Evolutionary conservation across 2,797 vertebrate genomes (phyloP).

Genomic region (Galaxias olidus): DNA sequence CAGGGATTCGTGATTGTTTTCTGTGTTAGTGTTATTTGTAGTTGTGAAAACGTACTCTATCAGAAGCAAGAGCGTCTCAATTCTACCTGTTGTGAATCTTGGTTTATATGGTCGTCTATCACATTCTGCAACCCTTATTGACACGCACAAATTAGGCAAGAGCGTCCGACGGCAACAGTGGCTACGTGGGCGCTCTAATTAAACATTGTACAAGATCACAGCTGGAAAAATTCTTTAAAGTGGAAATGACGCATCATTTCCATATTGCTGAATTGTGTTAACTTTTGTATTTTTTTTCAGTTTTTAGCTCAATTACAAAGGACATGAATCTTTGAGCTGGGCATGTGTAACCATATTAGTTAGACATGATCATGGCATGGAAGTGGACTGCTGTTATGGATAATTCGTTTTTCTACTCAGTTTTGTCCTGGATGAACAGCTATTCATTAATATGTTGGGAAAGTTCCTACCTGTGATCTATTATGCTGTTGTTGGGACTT

Average conservation of each 20-base stretch:
- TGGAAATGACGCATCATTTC: slow-evolving; percentile 41
- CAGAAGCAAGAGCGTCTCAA: slow-evolving; percentile 18
- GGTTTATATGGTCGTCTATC: slow-evolving; percentile 22
- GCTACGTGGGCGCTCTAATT: slow-evolving; percentile 15
- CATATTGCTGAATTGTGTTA: slow-evolving; percentile 30
- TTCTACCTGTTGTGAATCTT: slow-evolving; percentile 42
- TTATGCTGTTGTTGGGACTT: too few species aligned
- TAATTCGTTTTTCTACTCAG: too few species aligned
- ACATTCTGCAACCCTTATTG: slow-evolving; percentile 41
- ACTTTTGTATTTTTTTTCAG: slow-evolving; percentile 31
- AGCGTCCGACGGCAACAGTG: slow-evolving; percentile 22
- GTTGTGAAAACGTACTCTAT: slow-evolving; percentile 27
- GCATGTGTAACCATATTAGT: neutral
- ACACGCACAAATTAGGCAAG: slow-evolving; percentile 41
- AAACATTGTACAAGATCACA: neutral
- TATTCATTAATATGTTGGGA: too few species aligned
- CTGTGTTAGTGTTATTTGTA: slow-evolving; percentile 23
- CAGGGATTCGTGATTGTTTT: slow-evolving; percentile 5
- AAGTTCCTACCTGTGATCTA: too few species aligned
- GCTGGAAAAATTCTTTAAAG: neutral
- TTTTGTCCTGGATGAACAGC: too few species aligned
- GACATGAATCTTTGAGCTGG: neutral
- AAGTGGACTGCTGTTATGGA: too few species aligned
- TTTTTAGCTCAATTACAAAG: too few species aligned
- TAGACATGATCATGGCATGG: too few species aligned